Evolutionary conservation across 2,888 invertebrate species (phyloP).

Genomic region (Alsophila aescularia): DNA sequence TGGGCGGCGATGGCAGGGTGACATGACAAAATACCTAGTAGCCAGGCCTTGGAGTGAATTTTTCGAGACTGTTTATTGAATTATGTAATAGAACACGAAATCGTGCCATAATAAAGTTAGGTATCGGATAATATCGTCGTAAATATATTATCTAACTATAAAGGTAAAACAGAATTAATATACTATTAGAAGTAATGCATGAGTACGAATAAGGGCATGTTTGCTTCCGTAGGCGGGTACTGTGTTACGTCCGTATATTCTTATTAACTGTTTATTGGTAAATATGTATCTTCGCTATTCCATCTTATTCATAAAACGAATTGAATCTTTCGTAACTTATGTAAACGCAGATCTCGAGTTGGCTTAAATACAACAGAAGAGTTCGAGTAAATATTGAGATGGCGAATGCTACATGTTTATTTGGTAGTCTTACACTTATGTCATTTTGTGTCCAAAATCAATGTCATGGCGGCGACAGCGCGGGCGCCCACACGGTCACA

Average conservation of each 20-base stretch:
- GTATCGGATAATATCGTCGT: not conserved
- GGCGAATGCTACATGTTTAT: not conserved
- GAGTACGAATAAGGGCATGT: conserved; percentile 31
- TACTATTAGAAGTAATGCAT: conserved; percentile 5
- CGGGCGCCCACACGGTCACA: conserved; percentile 53
- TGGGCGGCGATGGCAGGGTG: conserved; percentile 37
- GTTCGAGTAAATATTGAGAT: conserved; percentile 1
- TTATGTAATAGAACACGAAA: not conserved
- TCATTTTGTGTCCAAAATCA: conserved; percentile 5
- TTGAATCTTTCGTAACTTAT: conserved; percentile 19
- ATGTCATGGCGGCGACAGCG: conserved; percentile 5
- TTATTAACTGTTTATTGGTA: conserved; percentile 59
- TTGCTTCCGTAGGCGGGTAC: conserved; percentile 46
- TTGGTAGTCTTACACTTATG: too few relatives aligned
- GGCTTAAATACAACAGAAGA: conserved; percentile 1
- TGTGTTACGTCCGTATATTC: conserved; percentile 53
- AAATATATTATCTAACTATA: not conserved
- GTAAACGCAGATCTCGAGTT: not conserved
- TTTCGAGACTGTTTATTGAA: not conserved
- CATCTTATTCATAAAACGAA: conserved; percentile 27
- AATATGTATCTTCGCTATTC: conserved; percentile 37
- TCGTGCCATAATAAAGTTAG: not conserved
- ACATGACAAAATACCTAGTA: conserved; percentile 44
- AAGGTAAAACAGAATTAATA: not conserved
- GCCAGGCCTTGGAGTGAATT: not conserved